Evolutionary conservation across 2,113 vertebrate genomes (phyloP), one percentile per base, ranked within the genome.

Genomic region (Patagioenas fasciata): DNA sequence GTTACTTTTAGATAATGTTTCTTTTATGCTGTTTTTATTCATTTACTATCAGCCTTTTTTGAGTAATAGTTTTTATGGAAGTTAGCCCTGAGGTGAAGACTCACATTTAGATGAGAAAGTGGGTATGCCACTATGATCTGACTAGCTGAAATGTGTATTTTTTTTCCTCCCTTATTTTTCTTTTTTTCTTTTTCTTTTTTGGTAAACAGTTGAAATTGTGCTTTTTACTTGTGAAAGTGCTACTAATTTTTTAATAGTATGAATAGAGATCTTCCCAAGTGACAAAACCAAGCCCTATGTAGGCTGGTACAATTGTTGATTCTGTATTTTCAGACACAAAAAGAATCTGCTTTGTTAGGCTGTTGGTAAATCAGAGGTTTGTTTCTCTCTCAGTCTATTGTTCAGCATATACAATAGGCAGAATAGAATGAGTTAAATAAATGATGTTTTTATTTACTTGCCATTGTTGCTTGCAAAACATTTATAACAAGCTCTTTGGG

Each of bases 401-500:
- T 75, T 61, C 20, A 2, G 5, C 13, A 31, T 32, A 56, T 12
- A 54, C 28, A 93, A 80, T 31, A 74, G 20, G 5, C 34, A 91
- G 73, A 91, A 89, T 36, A 65, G 24, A 86, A 91, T 69, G 44
- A 91, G 70, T 75, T 94, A 91, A 95, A 80, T 65, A 85, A 57
- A 61, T 44, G 26, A 81, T 89, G 32, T 5, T 92, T 87, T 91
- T 87, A 91, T 95, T 96, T 74, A 10, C 18, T 82, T 93, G 24
- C 5, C 32, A 65, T 88, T 89, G 31, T 66, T 91, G 26, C 31
- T 80, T 80, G 80, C 42, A 60, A 36, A 90, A 66, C 8, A 78
- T 70, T 93, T 64, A 36, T 86, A 90, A 88, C 20, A 80, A 83
- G 56, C 42, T 95, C 51, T 94, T 86, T 73, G 47, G n/a, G 54